Evolutionary conservation across 2,113 vertebrate genomes (phyloP).

Genomic region (Tachysurus vachellii): DNA sequence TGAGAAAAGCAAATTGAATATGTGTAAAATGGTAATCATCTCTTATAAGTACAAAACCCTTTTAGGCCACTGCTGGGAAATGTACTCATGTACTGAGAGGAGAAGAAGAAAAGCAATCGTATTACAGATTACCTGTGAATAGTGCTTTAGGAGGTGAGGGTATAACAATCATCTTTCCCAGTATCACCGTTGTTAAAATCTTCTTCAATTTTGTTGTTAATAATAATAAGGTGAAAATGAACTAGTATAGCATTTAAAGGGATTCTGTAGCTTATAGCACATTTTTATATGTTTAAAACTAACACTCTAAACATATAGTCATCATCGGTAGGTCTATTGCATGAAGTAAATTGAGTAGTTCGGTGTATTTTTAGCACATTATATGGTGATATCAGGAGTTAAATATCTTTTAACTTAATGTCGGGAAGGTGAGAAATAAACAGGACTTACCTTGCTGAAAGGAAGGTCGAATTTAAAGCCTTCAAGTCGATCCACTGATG

Average conservation of each 20-base stretch:
- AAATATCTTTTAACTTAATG: not conserved
- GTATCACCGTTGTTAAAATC: not conserved
- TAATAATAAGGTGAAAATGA: not conserved
- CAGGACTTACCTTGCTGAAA: not conserved
- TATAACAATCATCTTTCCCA: not conserved
- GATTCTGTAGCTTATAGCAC: not conserved
- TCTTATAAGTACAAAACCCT: constrained; percentile 20
- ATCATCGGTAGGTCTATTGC: not conserved
- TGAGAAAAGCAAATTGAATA: constrained; percentile 38
- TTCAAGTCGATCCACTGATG: not conserved
- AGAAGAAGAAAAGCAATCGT: constrained; percentile 3
- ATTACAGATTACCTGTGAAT: constrained; percentile 6
- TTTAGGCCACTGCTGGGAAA: constrained; percentile 33
- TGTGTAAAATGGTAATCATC: constrained; percentile 27
- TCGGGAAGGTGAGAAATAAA: not conserved
- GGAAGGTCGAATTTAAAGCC: not conserved
- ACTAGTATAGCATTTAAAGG: not conserved
- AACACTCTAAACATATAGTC: not conserved
- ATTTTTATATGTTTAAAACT: not conserved
- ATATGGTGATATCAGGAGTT: not conserved
- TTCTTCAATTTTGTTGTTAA: not conserved
- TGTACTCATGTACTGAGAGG: constrained; percentile 26
- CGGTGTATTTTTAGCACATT: not conserved
- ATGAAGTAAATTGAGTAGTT: not conserved
- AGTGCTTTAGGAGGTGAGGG: not conserved